Conservation (phyloP, 2,888 invertebrate genomes). For the Rhogogaster chlorosoma region DNA sequence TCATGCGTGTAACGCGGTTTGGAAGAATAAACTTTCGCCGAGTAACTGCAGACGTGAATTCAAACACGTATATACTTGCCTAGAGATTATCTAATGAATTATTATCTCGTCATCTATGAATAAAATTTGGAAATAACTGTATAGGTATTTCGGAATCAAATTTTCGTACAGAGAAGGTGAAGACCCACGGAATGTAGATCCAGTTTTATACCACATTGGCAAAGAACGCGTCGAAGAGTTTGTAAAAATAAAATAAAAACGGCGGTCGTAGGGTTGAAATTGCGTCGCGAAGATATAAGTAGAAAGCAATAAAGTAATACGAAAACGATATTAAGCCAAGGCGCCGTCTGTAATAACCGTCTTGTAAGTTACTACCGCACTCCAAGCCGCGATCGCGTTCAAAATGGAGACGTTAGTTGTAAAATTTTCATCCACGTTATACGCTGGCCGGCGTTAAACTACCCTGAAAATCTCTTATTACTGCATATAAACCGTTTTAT, state of each 20-base stretch:
- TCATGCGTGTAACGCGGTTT: not conserved
- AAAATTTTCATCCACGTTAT: slow-evolving; percentile 66
- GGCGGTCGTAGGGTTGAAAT: slow-evolving; percentile 21
- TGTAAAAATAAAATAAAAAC: slow-evolving; percentile 14
- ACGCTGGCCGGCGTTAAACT: slow-evolving; percentile 59
- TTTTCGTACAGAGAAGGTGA: not conserved
- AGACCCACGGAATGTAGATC: not conserved
- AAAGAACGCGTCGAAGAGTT: not conserved
- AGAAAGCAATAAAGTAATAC: slow-evolving; percentile 58
- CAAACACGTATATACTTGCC: not conserved
- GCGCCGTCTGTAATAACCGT: slow-evolving; percentile 62
- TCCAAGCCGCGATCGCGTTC: slow-evolving; percentile 58
- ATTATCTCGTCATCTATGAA: not conserved
- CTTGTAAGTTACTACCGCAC: slow-evolving; percentile 59
- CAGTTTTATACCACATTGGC: not conserved
- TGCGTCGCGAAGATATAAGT: slow-evolving; percentile 31
- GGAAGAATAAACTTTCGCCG: not conserved
- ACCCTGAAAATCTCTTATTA: slow-evolving; percentile 65
- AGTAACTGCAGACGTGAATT: not conserved
- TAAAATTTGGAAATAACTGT: not conserved
- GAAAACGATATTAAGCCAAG: slow-evolving; percentile 65
- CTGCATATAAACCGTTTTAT: slow-evolving; percentile 66
- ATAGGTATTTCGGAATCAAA: not conserved
- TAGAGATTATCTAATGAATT: not conserved
- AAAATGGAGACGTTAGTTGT: slow-evolving; percentile 65